Percentiles rank a stretch among this genome's conserved stretches.
Conservation (phyloP, 2,888 invertebrate genomes). For the Scrobipalpa costella region DNA sequence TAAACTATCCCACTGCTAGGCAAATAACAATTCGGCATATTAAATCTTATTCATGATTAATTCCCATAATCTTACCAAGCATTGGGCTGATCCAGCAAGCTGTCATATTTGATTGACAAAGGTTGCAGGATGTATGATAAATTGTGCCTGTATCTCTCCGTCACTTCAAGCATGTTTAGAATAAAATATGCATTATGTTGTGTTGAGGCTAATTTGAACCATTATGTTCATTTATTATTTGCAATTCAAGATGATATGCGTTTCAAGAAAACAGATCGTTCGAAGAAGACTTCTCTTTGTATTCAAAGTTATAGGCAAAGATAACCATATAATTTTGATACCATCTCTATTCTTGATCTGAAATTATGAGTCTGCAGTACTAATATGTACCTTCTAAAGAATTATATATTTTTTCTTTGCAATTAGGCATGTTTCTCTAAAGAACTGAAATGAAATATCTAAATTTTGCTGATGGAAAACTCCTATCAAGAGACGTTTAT, state of each 20-base stretch:
- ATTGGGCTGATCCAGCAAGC: constrained; percentile 52
- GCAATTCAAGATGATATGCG: neutral
- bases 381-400: no score
- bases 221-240: neutral
- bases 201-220: neutral
- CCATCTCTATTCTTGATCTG: no score
- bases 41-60: no score
- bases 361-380: no score
- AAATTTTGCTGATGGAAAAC: no score
- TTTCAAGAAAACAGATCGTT: neutral
- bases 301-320: no score
- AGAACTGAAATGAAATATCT: no score
- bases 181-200: neutral
- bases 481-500: neutral
- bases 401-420: no score
- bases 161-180: neutral
- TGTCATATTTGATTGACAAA: constrained; percentile 68
- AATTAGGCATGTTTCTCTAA: neutral
- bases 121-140: constrained; percentile 69
- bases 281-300: neutral
- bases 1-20: no score
- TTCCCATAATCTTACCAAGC: neutral
- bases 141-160: constrained; percentile 50
- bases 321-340: no score
- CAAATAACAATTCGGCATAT: no score